These are phyloP conservation scores for Ahaetulla prasina DNA, from an alignment of 2,113 vertebrate species.

Conservation along the genomic window DNA sequence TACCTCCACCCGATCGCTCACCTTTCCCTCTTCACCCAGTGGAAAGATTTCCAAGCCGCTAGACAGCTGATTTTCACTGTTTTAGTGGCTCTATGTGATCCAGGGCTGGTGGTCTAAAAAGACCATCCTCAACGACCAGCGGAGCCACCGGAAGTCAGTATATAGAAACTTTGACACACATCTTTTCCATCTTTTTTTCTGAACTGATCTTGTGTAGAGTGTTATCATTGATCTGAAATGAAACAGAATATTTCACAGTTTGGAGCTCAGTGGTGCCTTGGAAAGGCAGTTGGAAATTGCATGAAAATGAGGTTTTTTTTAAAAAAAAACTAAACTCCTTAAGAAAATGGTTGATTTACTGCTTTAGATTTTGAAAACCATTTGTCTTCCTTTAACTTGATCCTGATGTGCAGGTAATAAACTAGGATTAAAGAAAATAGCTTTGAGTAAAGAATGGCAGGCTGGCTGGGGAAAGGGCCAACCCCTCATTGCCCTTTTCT, in stretches of 20 bases:
- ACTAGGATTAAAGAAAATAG: background rate
- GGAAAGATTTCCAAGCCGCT: too few relatives aligned
- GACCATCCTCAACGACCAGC: too few relatives aligned
- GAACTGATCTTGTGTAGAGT: background rate
- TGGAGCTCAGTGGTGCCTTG: background rate
- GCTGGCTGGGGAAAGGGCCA: background rate
- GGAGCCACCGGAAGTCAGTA: too few relatives aligned
- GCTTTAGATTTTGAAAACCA: background rate
- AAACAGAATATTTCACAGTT: background rate
- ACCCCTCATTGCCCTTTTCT: background rate
- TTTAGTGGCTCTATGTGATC: too few relatives aligned
- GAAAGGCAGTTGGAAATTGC: background rate
- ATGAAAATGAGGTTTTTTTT: background rate
- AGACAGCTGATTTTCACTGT: too few relatives aligned
- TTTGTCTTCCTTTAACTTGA: background rate
- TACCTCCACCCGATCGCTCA: too few relatives aligned
- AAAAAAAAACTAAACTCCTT: background rate
- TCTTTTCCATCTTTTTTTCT: background rate
- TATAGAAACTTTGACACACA: background rate
- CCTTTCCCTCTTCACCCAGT: too few relatives aligned
- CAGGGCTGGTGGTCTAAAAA: too few relatives aligned
- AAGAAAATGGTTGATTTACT: background rate
- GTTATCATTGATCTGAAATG: background rate
- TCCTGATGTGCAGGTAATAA: background rate
- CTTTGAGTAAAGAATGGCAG: background rate